Evolutionary conservation across 1,140 invertebrate species (phyloP), one percentile per base, ranked within the genome.

Genomic region (Achatina immaculata): DNA sequence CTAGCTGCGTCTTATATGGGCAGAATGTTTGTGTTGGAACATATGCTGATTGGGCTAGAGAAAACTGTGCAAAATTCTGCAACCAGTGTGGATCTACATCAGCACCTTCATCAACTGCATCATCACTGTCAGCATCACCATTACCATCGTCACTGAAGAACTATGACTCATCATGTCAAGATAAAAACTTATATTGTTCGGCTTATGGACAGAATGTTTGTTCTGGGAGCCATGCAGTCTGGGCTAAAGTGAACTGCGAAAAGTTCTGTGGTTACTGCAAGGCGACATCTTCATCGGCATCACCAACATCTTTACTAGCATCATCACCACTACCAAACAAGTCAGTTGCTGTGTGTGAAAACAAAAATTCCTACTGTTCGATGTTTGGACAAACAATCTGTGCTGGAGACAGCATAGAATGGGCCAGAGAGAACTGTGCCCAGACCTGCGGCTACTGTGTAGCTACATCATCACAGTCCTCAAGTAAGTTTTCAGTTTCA

Each of bases 391-490:
- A 82, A 34, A 80, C 75, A 19, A 76, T 86, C 4, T 89, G 88
- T 65, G 48, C 58, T 36, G 83, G 82, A 6, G 81, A 85, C 0
- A 87, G 88, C 79, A 81, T 77, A 11, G 83, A 83, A 19, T 89
- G 88, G 88, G 86, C 87, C 31, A 83, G 77, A 28, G 78, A 80
- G 7, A 88, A 87, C 65, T 89, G 88, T 73, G 81, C 83, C 42
- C 81, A 84, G 36, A 85, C 83, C 69, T 88, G 87, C 65, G 86
- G 86, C 11, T 81, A 71, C 68, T 86, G 85, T 72, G 28, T 42
- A 0, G 24, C 69, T 3, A 19, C 48, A 11, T 48, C 42, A 28
- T 42, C 78, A 38, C 43, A 31, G 38, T 43, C 76, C 16, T 11
- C 68, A 9, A 19, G 6, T 19, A 40, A 6, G 14, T 71, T 38